phyloP scores from a whole-genome alignment of 2,113 vertebrate species.

The Cryptotis parvus region DNA sequence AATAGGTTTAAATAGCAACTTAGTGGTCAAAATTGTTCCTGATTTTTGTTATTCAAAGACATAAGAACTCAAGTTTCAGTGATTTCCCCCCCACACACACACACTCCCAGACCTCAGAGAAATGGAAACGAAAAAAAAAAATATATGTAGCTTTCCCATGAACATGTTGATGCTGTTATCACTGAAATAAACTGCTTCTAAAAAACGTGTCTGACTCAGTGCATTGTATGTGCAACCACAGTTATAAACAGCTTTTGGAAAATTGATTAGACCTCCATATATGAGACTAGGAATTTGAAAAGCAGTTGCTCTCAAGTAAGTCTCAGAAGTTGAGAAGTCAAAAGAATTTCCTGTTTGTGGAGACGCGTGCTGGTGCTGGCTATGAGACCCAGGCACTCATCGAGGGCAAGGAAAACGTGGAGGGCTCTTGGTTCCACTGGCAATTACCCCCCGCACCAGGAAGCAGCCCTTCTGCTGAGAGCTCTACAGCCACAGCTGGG shows the following conservation, averaged over 20 bases:
- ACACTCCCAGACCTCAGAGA: not conserved
- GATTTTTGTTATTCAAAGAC: not conserved
- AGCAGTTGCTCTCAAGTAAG: slow-evolving; percentile 3
- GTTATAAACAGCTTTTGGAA: not conserved
- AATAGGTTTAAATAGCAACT: not conserved
- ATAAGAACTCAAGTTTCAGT: slow-evolving; percentile 31
- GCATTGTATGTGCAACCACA: not conserved
- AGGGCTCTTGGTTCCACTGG: not conserved
- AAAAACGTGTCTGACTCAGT: slow-evolving; percentile 52
- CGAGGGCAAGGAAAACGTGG: not conserved
- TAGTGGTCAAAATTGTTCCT: not conserved
- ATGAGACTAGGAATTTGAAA: not conserved
- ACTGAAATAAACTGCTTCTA: slow-evolving; percentile 49
- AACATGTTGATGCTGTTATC: not conserved
- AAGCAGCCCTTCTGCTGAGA: too few species aligned
- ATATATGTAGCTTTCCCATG: not conserved
- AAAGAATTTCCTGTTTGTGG: not conserved
- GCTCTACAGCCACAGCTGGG: not conserved
- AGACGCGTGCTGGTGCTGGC: not conserved
- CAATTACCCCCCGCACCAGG: not conserved
- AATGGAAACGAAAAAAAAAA: slow-evolving; percentile 28
- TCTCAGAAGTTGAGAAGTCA: slow-evolving; percentile 32
- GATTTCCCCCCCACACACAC: not conserved
- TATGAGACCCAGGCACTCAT: not conserved
- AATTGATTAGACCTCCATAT: not conserved